These are phyloP conservation scores for Anas georgica DNA, from an alignment of 2,797 vertebrate genomes.

Conservation along the genomic window DNA sequence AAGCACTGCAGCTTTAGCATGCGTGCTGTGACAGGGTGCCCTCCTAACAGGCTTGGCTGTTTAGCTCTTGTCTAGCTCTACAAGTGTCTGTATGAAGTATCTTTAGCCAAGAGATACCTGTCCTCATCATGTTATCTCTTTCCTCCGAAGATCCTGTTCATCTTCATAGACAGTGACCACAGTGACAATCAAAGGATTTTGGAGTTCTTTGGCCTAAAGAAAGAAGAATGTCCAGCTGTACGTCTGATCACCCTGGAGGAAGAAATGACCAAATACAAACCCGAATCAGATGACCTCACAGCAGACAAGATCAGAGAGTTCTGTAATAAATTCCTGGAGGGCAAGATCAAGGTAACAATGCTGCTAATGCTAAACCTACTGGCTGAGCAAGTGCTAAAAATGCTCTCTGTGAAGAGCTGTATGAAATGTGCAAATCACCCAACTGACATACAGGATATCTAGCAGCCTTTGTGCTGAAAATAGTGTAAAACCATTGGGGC, in stretches of 20 bases:
- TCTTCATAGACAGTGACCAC: conserved; percentile 96
- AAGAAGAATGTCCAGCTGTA: conserved; percentile 95
- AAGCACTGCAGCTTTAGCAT: accelerated
- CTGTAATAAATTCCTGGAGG: conserved; percentile 89
- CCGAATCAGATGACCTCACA: conserved; percentile 85
- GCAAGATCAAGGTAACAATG: conserved; percentile 90
- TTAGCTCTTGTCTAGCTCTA: accelerated
- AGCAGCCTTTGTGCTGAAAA: neutral
- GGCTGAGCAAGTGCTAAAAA: neutral
- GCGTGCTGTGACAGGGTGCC: neutral
- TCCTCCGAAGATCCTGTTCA: conserved; percentile 92
- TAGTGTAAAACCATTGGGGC: neutral
- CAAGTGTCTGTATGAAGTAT: accelerated
- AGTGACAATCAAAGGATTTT: conserved; percentile 97
- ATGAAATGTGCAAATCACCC: neutral
- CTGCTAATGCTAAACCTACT: neutral
- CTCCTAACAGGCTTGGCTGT: neutral
- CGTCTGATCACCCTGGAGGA: conserved; percentile 97
- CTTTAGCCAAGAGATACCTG: accelerated
- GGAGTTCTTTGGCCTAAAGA: conserved; percentile 98
- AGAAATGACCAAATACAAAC: conserved; percentile 99
- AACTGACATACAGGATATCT: neutral
- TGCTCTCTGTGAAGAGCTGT: neutral
- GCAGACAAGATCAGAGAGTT: conserved; percentile 88
- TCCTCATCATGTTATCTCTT: neutral